These are phyloP conservation scores for Thalassoma bifasciatum DNA, from an alignment of 2,113 vertebrate genomes.

Conservation along the genomic window DNA sequence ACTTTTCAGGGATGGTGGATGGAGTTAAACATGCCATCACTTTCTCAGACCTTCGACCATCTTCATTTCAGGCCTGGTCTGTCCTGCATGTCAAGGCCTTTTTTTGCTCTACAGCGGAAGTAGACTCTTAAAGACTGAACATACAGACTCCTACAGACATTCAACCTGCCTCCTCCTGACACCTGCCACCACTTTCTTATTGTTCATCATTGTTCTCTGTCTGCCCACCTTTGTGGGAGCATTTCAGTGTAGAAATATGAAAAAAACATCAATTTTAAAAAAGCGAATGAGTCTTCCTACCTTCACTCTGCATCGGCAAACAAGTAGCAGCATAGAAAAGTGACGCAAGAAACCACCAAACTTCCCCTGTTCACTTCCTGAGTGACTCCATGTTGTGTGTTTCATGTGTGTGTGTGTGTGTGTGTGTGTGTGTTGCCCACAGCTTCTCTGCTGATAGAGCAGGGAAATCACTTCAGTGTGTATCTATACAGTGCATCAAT, in stretches of 20 bases:
- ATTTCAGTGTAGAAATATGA: slow-evolving; percentile 12
- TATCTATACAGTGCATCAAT: slow-evolving; percentile 53
- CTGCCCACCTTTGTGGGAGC: background rate
- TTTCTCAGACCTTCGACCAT: background rate
- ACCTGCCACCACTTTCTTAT: slow-evolving; percentile 43
- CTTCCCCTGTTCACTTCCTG: slow-evolving; percentile 88
- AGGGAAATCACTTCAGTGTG: slow-evolving; percentile 63
- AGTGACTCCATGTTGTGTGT: slow-evolving; percentile 72
- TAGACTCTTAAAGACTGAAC: slow-evolving; percentile 39
- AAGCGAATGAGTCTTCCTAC: slow-evolving; percentile 71
- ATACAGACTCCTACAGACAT: slow-evolving; percentile 24
- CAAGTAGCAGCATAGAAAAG: slow-evolving; percentile 74
- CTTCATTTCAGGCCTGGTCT: background rate
- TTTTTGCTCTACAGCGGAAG: slow-evolving; percentile 70
- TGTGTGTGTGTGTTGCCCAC: slow-evolving; percentile 48
- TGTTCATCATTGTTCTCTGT: background rate
- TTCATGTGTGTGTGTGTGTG: no score
- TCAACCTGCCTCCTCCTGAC: slow-evolving; percentile 46
- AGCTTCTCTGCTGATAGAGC: slow-evolving; percentile 47
- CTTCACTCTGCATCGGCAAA: slow-evolving; percentile 77
- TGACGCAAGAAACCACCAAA: slow-evolving; percentile 87
- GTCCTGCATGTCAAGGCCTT: slow-evolving; percentile 50
- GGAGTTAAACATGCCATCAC: background rate
- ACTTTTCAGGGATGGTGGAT: background rate
- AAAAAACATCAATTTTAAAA: slow-evolving; percentile 29